phyloP scores from a whole-genome alignment of 1,140 invertebrate species.

The Apis mellifera region DNA sequence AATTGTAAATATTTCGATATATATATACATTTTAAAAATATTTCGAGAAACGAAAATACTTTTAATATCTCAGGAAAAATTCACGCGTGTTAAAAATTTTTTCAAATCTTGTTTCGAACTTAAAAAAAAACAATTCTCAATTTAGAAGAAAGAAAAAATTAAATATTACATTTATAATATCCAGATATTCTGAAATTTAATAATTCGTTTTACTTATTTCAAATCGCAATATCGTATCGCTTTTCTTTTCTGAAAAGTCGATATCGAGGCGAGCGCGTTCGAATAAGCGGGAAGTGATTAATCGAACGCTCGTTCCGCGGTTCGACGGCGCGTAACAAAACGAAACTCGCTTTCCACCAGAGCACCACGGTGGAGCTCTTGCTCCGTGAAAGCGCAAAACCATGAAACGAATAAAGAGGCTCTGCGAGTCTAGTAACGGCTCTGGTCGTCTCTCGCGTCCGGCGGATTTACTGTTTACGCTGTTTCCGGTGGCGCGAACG shows the following conservation, averaged over 20 bases:
- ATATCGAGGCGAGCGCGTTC: background rate
- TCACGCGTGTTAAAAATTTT: too few species aligned
- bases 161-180: too few species aligned
- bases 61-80: too few species aligned
- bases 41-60: too few species aligned
- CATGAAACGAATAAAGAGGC: slow-evolving; percentile 12
- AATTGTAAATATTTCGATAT: background rate
- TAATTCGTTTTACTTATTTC: background rate
- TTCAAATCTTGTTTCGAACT: too few species aligned
- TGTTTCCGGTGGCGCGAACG: slow-evolving; percentile 1
- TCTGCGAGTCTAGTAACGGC: background rate
- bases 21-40: background rate
- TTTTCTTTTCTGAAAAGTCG: background rate
- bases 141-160: too few species aligned
- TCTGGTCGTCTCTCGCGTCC: slow-evolving; percentile 8
- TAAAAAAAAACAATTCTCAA: too few species aligned
- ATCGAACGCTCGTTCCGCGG: slow-evolving; percentile 4
- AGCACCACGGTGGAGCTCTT: too few species aligned
- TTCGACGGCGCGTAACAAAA: slow-evolving; percentile 14
- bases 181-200: background rate
- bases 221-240: background rate
- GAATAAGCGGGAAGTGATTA: slow-evolving; percentile 22
- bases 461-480: slow-evolving; percentile 30
- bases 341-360: slow-evolving; percentile 7
- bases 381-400: background rate